Evolutionary conservation across 2,888 invertebrate genomes (phyloP).

Genomic region (Opisthograptis luteolata): DNA sequence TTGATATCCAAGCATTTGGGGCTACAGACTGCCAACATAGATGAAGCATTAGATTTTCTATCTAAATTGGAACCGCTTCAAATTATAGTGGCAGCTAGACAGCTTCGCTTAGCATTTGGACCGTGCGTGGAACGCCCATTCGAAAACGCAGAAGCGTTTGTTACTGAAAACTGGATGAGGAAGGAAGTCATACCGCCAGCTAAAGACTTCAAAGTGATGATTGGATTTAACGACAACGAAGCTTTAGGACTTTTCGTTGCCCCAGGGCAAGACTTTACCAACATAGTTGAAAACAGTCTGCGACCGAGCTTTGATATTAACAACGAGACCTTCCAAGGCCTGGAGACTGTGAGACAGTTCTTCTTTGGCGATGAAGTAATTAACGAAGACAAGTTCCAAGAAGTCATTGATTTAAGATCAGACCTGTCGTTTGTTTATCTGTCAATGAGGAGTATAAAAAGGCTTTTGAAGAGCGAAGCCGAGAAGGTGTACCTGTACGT

Average conservation of each 20-base stretch:
- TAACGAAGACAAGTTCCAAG: constrained; percentile 22
- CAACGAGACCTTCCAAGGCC: constrained; percentile 30
- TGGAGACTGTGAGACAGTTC: constrained; percentile 35
- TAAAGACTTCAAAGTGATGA: constrained; percentile 39
- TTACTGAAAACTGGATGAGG: constrained; percentile 41
- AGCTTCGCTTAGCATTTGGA: constrained; percentile 33
- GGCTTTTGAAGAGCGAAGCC: constrained; percentile 37
- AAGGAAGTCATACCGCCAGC: constrained; percentile 32
- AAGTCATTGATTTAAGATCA: constrained; percentile 42
- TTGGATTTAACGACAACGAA: constrained; percentile 47
- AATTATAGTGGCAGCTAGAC: constrained; percentile 40
- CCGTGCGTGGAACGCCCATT: constrained; percentile 50
- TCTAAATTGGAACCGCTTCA: constrained; percentile 33
- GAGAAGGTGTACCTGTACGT: constrained; percentile 44
- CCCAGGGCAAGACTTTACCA: constrained; percentile 25
- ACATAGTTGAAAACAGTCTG: constrained; percentile 29
- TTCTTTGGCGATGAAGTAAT: constrained; percentile 45
- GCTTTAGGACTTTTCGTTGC: constrained; percentile 1
- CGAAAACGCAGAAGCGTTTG: constrained; percentile 43
- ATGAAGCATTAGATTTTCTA: constrained; percentile 48
- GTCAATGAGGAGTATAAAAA: constrained; percentile 39
- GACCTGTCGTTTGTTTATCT: constrained; percentile 48
- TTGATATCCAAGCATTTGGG: constrained; percentile 46
- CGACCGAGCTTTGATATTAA: constrained; percentile 36
- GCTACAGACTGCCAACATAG: constrained; percentile 33